These are phyloP conservation scores for Picus viridis DNA, from an alignment of 2,797 vertebrate species.

Conservation along the genomic window DNA sequence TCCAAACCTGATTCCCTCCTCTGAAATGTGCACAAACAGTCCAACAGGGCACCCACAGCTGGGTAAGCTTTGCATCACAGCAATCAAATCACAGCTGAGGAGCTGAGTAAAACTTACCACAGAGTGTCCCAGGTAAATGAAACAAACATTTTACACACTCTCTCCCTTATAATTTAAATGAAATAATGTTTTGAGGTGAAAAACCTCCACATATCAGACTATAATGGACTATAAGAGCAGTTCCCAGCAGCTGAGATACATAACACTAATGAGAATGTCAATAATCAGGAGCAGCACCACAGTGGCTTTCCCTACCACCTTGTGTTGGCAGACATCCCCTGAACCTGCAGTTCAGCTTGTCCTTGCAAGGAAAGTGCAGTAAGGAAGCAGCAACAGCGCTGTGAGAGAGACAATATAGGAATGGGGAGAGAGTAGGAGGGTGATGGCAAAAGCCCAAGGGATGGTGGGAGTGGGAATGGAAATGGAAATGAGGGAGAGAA, in stretches of 20 bases:
- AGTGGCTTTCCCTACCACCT: background rate
- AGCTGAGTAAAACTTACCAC: background rate
- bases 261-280: background rate
- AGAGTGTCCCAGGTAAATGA: background rate
- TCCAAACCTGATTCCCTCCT: background rate
- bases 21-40: background rate
- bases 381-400: background rate
- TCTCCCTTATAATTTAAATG: background rate
- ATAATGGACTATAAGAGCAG: background rate
- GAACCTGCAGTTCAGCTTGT: background rate
- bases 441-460: slow-evolving; percentile 54
- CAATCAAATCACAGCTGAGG: background rate
- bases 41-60: rapidly evolving
- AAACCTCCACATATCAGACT: background rate
- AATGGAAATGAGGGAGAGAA: slow-evolving; percentile 65
- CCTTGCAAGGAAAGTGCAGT: background rate
- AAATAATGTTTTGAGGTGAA: background rate
- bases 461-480: slow-evolving; percentile 57
- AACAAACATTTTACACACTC: background rate
- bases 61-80: background rate
- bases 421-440: slow-evolving; percentile 40
- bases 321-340: rapidly evolving
- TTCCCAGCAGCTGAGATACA: background rate
- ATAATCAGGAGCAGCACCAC: background rate
- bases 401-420: background rate